Evolutionary conservation across 2,888 invertebrate genomes (phyloP).

Genomic region (Folsomia candida): DNA sequence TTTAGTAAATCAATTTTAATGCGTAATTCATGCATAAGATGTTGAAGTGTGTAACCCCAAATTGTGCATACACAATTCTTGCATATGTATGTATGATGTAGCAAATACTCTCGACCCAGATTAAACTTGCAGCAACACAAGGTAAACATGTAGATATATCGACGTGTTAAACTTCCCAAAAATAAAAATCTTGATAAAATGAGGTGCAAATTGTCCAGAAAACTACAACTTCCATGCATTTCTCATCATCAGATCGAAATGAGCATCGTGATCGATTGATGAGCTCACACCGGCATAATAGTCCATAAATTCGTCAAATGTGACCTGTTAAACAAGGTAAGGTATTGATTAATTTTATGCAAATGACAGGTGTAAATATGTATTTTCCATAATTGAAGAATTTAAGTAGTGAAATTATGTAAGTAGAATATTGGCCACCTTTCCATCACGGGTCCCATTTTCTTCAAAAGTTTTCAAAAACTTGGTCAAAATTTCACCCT

Average conservation of each 20-base stretch:
- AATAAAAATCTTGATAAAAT: too few species aligned
- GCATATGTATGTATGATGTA: too few species aligned
- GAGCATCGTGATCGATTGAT: slow-evolving; percentile 89
- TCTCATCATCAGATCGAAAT: slow-evolving; percentile 92
- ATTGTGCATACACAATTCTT: too few species aligned
- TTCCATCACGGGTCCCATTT: slow-evolving; percentile 69
- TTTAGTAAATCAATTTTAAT: too few species aligned
- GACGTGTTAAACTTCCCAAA: too few species aligned
- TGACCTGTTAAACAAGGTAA: slow-evolving; percentile 84
- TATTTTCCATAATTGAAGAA: neutral
- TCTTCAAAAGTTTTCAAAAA: slow-evolving; percentile 84
- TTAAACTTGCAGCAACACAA: too few species aligned
- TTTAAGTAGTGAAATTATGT: neutral
- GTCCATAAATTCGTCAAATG: slow-evolving; percentile 86
- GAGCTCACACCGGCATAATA: slow-evolving; percentile 90
- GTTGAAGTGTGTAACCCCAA: too few species aligned
- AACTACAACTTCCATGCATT: slow-evolving; percentile 85
- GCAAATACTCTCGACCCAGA: too few species aligned
- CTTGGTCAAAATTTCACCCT: slow-evolving; percentile 72
- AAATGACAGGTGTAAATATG: too few species aligned
- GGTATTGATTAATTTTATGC: neutral
- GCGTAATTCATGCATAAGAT: too few species aligned
- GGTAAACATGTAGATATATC: too few species aligned
- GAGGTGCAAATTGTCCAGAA: too few species aligned
- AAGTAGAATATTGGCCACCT: slow-evolving; percentile 58